A percentile compares a stretch with the other conserved stretches of the same genome.
These are phyloP conservation scores for Tenodera sinensis DNA, from an alignment of 2,888 invertebrate genomes.

Conservation along the genomic window DNA sequence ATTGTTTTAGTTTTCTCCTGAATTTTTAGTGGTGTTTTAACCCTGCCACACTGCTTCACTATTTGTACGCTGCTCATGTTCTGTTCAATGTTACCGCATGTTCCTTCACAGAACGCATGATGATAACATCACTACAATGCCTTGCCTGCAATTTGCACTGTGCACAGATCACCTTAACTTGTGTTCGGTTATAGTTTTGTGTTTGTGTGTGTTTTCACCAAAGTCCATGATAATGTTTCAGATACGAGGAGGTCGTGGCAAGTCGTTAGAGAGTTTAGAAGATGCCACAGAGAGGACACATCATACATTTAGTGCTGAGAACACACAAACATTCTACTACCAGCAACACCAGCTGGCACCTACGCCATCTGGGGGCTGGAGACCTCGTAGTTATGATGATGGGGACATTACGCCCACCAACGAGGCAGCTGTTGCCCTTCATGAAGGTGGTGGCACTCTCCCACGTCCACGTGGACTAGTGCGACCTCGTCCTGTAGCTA, in stretches of 20 bases:
- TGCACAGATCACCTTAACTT: background rate
- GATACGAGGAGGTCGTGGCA: slow-evolving; percentile 74
- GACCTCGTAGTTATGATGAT: slow-evolving; percentile 76
- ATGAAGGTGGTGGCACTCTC: slow-evolving; percentile 78
- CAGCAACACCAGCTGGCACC: slow-evolving; percentile 47
- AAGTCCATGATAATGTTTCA: slow-evolving; percentile 42
- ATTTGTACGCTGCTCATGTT: background rate
- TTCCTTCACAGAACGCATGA: background rate
- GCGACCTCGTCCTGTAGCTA: slow-evolving; percentile 76
- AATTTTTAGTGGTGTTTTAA: slow-evolving; percentile 11
- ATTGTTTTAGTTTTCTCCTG: background rate
- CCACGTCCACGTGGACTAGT: slow-evolving; percentile 80
- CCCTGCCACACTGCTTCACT: background rate
- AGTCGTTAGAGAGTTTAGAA: slow-evolving; percentile 80
- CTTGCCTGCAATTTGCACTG: background rate
- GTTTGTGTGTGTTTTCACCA: background rate
- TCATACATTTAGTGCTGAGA: slow-evolving; percentile 56
- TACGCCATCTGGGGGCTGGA: slow-evolving; percentile 50
- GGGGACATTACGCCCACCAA: slow-evolving; percentile 89
- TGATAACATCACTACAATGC: background rate
- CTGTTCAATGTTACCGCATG: slow-evolving; percentile 13
- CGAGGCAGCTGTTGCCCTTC: slow-evolving; percentile 37
- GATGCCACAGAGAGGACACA: slow-evolving; percentile 48
- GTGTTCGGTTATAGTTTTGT: background rate
- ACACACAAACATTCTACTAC: slow-evolving; percentile 56